Evolutionary conservation across 2,113 vertebrate species (phyloP).

Genomic region (Chloropsis hardwickii): DNA sequence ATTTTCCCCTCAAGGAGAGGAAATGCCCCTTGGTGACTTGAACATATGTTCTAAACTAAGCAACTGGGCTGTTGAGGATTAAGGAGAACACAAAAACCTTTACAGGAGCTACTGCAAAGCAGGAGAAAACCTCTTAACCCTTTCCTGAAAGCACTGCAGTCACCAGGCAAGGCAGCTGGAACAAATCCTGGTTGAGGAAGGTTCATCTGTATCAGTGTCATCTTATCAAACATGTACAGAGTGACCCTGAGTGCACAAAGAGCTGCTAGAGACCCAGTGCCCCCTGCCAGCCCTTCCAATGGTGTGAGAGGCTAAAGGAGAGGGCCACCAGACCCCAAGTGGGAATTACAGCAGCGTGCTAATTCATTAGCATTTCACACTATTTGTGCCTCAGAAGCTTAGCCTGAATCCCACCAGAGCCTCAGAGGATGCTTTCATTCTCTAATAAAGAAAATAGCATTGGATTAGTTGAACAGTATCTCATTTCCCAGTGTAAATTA

Average conservation of each 20-base stretch:
- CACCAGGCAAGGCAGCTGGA: not conserved
- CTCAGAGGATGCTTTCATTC: slow-evolving; percentile 40
- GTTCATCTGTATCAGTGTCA: not conserved
- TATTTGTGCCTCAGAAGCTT: slow-evolving; percentile 41
- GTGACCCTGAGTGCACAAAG: not conserved
- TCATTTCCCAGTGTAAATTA: slow-evolving; percentile 65
- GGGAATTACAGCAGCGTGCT: not conserved
- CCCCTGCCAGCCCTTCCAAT: not conserved
- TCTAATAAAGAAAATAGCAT: slow-evolving; percentile 53
- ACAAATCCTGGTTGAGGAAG: not conserved
- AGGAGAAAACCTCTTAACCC: not conserved
- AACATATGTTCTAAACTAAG: not conserved
- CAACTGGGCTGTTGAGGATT: not conserved
- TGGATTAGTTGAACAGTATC: slow-evolving; percentile 51
- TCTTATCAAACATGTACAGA: not conserved
- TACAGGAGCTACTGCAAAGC: not conserved
- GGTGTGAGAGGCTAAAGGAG: not conserved
- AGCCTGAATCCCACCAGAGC: slow-evolving; percentile 42
- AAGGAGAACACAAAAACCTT: not conserved
- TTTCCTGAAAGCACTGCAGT: not conserved
- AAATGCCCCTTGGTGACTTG: not conserved
- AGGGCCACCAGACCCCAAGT: not conserved
- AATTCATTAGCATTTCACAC: slow-evolving; percentile 43
- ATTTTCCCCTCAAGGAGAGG: not conserved
- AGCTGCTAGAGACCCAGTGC: not conserved